Percentiles rank a stretch among this genome's conserved stretches.
Evolutionary conservation across 2,113 vertebrate species (phyloP).

Genomic region (Otolemur garnettii): DNA sequence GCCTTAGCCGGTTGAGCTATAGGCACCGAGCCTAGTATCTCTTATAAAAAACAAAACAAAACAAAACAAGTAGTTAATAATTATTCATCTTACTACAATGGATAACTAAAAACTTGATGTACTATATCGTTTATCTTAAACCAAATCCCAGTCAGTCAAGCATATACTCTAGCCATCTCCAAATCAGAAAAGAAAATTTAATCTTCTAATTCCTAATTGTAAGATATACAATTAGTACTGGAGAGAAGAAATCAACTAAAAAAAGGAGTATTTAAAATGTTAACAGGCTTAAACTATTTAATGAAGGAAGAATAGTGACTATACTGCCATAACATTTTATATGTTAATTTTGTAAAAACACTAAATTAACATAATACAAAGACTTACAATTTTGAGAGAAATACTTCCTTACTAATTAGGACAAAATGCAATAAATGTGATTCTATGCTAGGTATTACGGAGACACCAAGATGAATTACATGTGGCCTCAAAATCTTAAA

Average conservation of each 20-base stretch:
- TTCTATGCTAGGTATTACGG: not conserved
- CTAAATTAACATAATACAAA: slow-evolving; percentile 33
- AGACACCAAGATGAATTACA: slow-evolving; percentile 10
- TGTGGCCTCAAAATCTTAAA: slow-evolving; percentile 41
- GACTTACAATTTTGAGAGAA: slow-evolving; percentile 7
- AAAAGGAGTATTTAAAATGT: slow-evolving; percentile 20
- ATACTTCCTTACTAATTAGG: not conserved
- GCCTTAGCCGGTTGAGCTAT: no score
- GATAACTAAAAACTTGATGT: not conserved
- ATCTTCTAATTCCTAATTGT: slow-evolving; percentile 22
- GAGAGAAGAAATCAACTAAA: not conserved
- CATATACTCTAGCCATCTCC: slow-evolving; percentile 4
- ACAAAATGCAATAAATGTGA: not conserved
- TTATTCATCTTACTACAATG: not conserved
- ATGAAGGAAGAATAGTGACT: not conserved
- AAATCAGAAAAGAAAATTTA: slow-evolving; percentile 49
- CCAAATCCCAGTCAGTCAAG: slow-evolving; percentile 18
- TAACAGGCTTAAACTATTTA: not conserved
- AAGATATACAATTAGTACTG: not conserved
- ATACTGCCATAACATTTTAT: not conserved
- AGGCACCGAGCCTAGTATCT: no score
- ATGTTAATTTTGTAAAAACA: not conserved
- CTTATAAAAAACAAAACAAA: no score
- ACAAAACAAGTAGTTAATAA: slow-evolving; percentile 30
- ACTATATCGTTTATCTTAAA: slow-evolving; percentile 30